phyloP scores from a whole-genome alignment of 2,113 vertebrate genomes.

The Origma solitaria region DNA sequence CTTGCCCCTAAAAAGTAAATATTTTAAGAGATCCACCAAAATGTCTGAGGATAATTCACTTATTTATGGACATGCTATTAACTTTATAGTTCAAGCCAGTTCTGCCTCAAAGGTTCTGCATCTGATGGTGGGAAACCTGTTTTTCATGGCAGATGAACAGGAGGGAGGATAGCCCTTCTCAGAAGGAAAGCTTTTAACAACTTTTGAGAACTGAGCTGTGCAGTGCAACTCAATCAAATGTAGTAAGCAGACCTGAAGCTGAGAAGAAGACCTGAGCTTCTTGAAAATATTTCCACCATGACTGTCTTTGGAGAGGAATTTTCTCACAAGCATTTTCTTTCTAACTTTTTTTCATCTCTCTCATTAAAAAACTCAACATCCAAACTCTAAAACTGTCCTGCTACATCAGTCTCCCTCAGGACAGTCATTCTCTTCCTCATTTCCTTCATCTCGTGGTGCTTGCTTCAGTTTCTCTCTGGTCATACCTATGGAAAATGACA shows the following conservation, averaged over 20 bases:
- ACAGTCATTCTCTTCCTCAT: background rate
- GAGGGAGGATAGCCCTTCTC: background rate
- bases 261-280: background rate
- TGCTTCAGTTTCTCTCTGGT: background rate
- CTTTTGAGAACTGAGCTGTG: background rate
- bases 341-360: background rate
- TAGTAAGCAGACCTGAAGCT: background rate
- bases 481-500: rapidly evolving
- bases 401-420: background rate
- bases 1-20: slow-evolving; percentile 59
- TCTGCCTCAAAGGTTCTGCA: background rate
- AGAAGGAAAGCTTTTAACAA: background rate
- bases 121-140: slow-evolving; percentile 6
- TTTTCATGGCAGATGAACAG: background rate
- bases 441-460: background rate
- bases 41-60: slow-evolving; percentile 38
- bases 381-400: background rate
- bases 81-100: slow-evolving; percentile 7
- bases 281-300: background rate
- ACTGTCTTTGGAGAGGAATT: background rate
- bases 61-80: slow-evolving; percentile 50
- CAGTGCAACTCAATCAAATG: slow-evolving; percentile 17
- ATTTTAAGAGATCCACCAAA: slow-evolving; percentile 53
- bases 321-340: background rate
- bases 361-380: background rate